phyloP scores from a whole-genome alignment of 2,113 vertebrate species.

The Lycaon pictus region DNA sequence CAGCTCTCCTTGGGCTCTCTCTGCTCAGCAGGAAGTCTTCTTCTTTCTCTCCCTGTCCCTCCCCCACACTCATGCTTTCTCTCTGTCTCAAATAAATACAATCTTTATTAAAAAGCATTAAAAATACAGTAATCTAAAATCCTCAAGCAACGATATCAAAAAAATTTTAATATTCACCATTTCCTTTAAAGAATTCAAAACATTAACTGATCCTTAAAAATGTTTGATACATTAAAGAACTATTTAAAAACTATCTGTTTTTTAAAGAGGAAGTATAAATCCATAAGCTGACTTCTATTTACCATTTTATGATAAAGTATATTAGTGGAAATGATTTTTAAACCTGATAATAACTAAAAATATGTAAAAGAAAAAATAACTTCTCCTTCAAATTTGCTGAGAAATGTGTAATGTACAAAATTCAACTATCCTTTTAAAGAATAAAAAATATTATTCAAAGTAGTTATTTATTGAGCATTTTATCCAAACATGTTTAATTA shows the following conservation, averaged over 20 bases:
- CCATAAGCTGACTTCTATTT: not conserved
- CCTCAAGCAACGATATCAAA: not conserved
- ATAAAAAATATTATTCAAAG: conserved; percentile 17
- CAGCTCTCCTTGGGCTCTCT: no score
- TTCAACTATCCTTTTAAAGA: not conserved
- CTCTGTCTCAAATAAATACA: not conserved
- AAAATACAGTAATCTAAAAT: not conserved
- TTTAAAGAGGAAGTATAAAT: conserved; percentile 27
- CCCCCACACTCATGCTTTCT: not conserved
- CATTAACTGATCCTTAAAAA: not conserved
- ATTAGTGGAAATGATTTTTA: not conserved
- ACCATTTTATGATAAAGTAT: conserved; percentile 3
- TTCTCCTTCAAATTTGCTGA: not conserved
- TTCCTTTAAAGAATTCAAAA: conserved; percentile 1
- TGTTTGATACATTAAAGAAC: not conserved
- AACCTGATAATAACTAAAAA: not conserved
- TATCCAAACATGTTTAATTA: conserved; percentile 13
- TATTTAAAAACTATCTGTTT: not conserved
- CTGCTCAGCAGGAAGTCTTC: no score
- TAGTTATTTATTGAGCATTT: conserved; percentile 34
- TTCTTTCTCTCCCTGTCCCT: no score
- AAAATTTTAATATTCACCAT: not conserved
- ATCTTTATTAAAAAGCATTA: not conserved
- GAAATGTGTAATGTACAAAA: not conserved
- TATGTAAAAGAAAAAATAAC: not conserved